Percentiles rank a stretch among this genome's conserved stretches.
Evolutionary conservation across 2,797 vertebrate genomes (phyloP).

Genomic region (Neopelma chrysocephalum): DNA sequence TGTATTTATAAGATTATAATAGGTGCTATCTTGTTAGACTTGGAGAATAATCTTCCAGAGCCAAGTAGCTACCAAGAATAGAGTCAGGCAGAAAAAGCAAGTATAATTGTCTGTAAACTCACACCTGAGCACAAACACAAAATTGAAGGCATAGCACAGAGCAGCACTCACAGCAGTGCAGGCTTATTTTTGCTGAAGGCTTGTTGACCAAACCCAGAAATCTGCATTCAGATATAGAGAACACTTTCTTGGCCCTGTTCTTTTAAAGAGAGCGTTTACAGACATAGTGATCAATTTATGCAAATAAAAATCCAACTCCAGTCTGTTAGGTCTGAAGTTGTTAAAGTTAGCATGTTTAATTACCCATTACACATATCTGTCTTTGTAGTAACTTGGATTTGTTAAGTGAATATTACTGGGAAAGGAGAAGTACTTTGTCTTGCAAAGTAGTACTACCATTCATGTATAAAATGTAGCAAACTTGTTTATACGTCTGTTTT

Average conservation of each 20-base stretch:
- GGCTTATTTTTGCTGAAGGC: neutral
- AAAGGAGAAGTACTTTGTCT: neutral
- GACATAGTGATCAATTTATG: neutral
- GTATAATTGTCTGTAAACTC: neutral
- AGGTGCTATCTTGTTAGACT: neutral
- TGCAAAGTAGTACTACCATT: neutral
- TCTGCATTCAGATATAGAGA: neutral
- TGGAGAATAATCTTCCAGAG: neutral
- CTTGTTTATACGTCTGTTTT: neutral
- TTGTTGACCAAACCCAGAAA: neutral
- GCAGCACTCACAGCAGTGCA: neutral
- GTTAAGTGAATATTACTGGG: neutral
- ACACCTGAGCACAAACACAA: neutral
- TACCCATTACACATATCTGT: neutral
- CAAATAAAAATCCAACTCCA: neutral
- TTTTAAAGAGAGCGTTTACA: neutral
- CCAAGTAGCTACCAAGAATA: neutral
- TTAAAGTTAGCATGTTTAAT: neutral
- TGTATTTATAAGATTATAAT: neutral
- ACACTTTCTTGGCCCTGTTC: neutral
- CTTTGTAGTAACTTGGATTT: neutral
- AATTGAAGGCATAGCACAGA: neutral
- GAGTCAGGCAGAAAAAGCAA: slow-evolving; percentile 1
- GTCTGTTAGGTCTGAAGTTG: neutral
- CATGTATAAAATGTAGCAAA: neutral